phyloP scores from a whole-genome alignment of 2,888 invertebrate species.

The Watsonalla binaria region DNA sequence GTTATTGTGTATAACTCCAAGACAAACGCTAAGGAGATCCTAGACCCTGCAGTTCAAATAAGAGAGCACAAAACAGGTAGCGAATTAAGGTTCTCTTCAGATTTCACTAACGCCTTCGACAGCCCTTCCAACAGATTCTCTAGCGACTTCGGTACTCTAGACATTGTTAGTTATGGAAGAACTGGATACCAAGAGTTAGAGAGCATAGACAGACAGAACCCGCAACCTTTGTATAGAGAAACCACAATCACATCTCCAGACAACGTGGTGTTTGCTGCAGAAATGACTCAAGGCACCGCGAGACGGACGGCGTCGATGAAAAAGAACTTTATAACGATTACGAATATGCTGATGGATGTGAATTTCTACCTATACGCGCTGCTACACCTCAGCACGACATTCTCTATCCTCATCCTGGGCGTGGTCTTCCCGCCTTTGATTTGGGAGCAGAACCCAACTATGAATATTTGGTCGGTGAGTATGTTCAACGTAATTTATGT shows the following conservation, averaged over 20 bases:
- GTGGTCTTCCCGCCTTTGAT: constrained; percentile 75
- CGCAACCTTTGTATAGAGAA: constrained; percentile 77
- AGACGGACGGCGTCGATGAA: constrained; percentile 63
- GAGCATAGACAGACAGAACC: constrained; percentile 60
- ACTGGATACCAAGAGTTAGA: constrained; percentile 64
- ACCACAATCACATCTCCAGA: constrained; percentile 65
- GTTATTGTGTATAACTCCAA: constrained; percentile 65
- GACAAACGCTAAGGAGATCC: constrained; percentile 56
- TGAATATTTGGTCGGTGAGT: constrained; percentile 69
- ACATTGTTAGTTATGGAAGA: constrained; percentile 43
- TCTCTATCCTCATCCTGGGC: constrained; percentile 71
- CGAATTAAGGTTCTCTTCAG: constrained; percentile 50
- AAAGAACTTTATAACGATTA: constrained; percentile 65
- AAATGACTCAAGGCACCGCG: constrained; percentile 58
- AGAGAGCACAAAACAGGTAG: constrained; percentile 39
- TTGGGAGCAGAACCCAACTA: constrained; percentile 59
- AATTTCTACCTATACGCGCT: constrained; percentile 78
- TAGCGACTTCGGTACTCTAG: constrained; percentile 54
- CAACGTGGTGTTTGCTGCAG: constrained; percentile 53
- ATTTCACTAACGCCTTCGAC: constrained; percentile 47
- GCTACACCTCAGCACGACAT: constrained; percentile 73
- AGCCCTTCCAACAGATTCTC: constrained; percentile 44
- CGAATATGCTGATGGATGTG: constrained; percentile 60
- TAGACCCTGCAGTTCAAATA: constrained; percentile 53
- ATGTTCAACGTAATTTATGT: neutral